phyloP scores from a whole-genome alignment of 1,140 invertebrate genomes.

The Hycleus cichorii region DNA sequence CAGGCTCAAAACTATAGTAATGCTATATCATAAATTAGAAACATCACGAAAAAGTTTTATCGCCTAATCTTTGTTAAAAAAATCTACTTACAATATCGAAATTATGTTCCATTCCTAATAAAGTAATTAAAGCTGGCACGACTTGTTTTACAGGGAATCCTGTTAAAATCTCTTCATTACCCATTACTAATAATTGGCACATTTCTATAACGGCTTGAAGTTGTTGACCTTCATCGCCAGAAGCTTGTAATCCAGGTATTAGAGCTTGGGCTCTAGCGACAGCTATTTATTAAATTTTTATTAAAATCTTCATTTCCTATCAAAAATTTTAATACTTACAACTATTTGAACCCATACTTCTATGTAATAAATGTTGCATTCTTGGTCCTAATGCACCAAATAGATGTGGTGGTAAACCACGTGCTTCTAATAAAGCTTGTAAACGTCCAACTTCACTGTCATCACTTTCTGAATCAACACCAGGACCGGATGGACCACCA shows the following conservation, averaged over 20 bases:
- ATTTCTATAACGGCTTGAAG: slow-evolving; percentile 96
- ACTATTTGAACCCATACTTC: slow-evolving; percentile 81
- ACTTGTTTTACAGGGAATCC: slow-evolving; percentile 98
- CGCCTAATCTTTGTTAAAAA: background rate
- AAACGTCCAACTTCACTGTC: slow-evolving; percentile 83
- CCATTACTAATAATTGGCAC: slow-evolving; percentile 98
- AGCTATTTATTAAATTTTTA: slow-evolving; percentile 44
- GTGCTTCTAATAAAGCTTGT: slow-evolving; percentile 85
- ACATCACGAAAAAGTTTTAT: background rate
- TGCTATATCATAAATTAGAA: background rate
- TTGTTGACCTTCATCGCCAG: slow-evolving; percentile 93
- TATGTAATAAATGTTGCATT: slow-evolving; percentile 94
- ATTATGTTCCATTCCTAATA: slow-evolving; percentile 91
- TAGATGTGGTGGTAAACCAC: slow-evolving; percentile 89
- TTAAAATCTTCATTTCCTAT: background rate
- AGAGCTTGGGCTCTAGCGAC: slow-evolving; percentile 91
- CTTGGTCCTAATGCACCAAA: slow-evolving; percentile 91
- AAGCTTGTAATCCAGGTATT: slow-evolving; percentile 85
- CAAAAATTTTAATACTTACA: slow-evolving; percentile 45
- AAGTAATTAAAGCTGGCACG: slow-evolving; percentile 84
- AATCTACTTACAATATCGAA: slow-evolving; percentile 80
- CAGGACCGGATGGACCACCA: slow-evolving; percentile 33
- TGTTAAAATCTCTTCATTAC: slow-evolving; percentile 96
- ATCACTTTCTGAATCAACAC: slow-evolving; percentile 56
- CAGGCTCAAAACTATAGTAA: slow-evolving; percentile 1